These are phyloP conservation scores for Thalassaphorura encarpata DNA, from an alignment of 1,140 invertebrate species.

Conservation along the genomic window DNA sequence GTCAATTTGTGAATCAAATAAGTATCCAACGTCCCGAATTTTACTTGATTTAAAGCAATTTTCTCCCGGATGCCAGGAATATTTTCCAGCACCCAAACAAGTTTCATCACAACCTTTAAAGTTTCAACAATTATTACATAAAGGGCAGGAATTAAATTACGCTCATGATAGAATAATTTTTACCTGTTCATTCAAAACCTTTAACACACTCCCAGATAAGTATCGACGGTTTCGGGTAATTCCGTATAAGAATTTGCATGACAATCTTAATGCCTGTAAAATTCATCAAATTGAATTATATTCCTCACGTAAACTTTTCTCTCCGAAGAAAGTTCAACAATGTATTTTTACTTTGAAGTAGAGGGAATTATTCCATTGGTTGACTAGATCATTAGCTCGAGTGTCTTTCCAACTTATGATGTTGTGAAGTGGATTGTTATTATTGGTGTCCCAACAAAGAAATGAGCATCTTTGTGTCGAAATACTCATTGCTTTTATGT, in stretches of 20 bases:
- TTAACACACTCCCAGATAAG: constrained; percentile 64
- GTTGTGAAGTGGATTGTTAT: constrained; percentile 74
- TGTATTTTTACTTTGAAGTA: constrained; percentile 52
- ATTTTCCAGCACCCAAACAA: constrained; percentile 67
- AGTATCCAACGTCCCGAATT: constrained; percentile 87
- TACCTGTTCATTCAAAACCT: constrained; percentile 71
- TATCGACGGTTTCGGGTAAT: constrained; percentile 67
- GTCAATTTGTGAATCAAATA: constrained; percentile 75
- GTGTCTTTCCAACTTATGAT: constrained; percentile 96
- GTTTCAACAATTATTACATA: not conserved
- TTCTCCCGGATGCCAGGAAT: constrained; percentile 53
- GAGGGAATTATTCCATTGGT: constrained; percentile 73
- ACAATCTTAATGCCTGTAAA: constrained; percentile 46
- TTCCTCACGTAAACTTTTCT: not conserved
- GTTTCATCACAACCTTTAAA: constrained; percentile 60
- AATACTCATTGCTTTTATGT: constrained; percentile 70
- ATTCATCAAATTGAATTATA: not conserved
- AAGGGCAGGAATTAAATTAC: not conserved
- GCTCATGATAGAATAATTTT: constrained; percentile 9
- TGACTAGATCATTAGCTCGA: constrained; percentile 65
- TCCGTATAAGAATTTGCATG: constrained; percentile 57
- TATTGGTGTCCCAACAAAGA: constrained; percentile 74
- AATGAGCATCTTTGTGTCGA: constrained; percentile 80
- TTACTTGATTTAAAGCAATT: constrained; percentile 49
- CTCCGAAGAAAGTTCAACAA: not conserved